Conservation (phyloP, 2,113 vertebrate species). For the Poecile atricapillus region DNA sequence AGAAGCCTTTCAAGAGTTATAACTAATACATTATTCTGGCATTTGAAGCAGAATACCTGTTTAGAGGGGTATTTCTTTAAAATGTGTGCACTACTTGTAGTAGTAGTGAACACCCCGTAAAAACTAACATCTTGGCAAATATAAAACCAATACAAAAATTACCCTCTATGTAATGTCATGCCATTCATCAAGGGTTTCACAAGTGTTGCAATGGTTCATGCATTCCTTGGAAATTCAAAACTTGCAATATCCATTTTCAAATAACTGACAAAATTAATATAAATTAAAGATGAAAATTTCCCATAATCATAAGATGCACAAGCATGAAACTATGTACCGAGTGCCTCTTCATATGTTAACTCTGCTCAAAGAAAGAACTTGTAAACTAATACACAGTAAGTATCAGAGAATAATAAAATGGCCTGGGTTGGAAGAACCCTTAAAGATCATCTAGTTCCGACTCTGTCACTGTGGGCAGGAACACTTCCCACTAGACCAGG, state of each 20-base stretch:
- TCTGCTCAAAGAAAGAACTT: not conserved
- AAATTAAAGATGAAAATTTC: not conserved
- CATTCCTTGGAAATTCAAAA: not conserved
- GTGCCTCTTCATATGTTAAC: not conserved
- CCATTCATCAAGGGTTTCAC: not conserved
- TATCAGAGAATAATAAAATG: not conserved
- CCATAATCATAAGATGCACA: not conserved
- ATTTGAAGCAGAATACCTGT: not conserved
- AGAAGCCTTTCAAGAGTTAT: not conserved
- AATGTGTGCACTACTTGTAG: not conserved
- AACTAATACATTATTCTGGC: not conserved
- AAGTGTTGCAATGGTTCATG: not conserved
- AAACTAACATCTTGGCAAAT: not conserved
- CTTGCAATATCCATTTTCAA: not conserved
- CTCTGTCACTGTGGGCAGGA: rapidly evolving
- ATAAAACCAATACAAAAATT: not conserved
- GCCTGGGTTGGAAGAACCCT: not conserved
- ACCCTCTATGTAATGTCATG: not conserved
- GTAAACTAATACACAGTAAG: not conserved
- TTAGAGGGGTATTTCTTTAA: not conserved
- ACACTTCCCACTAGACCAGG: too few relatives aligned
- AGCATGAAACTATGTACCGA: not conserved
- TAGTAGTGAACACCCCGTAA: not conserved
- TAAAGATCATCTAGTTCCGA: not conserved
- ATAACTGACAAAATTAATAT: not conserved